A percentile compares a stretch with the other conserved stretches of the same genome.
phyloP scores from a whole-genome alignment of 2,888 invertebrate genomes.

The Melolontha melolontha region DNA sequence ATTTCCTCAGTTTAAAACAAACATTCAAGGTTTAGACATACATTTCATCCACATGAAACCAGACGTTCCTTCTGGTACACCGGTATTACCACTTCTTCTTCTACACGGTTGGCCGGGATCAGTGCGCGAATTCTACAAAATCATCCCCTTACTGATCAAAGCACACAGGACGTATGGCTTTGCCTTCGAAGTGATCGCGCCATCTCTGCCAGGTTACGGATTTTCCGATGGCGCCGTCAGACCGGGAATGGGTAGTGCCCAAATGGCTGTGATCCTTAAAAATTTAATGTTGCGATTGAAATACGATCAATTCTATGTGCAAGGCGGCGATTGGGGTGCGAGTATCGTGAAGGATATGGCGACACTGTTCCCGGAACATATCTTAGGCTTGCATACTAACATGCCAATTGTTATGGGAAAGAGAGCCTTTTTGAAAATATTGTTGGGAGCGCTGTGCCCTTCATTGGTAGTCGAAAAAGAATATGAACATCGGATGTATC shows the following conservation, averaged over 20 bases:
- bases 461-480: slow-evolving; percentile 69
- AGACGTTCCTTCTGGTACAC: slow-evolving; percentile 51
- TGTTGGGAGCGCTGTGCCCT: slow-evolving; percentile 71
- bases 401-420: slow-evolving; percentile 64
- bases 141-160: slow-evolving; percentile 75
- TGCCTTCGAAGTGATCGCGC: slow-evolving; percentile 75
- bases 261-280: slow-evolving; percentile 72
- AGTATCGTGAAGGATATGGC: slow-evolving; percentile 73
- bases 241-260: slow-evolving; percentile 72
- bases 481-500: slow-evolving; percentile 68
- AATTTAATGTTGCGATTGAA: slow-evolving; percentile 80
- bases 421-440: slow-evolving; percentile 57
- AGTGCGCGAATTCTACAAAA: slow-evolving; percentile 82
- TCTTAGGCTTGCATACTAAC: slow-evolving; percentile 73
- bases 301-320: slow-evolving; percentile 74
- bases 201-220: slow-evolving; percentile 69
- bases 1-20: slow-evolving; percentile 77
- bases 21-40: slow-evolving; percentile 78
- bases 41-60: slow-evolving; percentile 71
- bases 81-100: slow-evolving; percentile 75
- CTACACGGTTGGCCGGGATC: slow-evolving; percentile 94
- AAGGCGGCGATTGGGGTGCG: slow-evolving; percentile 89
- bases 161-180: slow-evolving; percentile 68
- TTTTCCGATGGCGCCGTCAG: slow-evolving; percentile 70
- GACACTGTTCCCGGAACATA: slow-evolving; percentile 71